Conservation (phyloP, 2,797 vertebrate species). For the Pitangus sulphuratus region DNA sequence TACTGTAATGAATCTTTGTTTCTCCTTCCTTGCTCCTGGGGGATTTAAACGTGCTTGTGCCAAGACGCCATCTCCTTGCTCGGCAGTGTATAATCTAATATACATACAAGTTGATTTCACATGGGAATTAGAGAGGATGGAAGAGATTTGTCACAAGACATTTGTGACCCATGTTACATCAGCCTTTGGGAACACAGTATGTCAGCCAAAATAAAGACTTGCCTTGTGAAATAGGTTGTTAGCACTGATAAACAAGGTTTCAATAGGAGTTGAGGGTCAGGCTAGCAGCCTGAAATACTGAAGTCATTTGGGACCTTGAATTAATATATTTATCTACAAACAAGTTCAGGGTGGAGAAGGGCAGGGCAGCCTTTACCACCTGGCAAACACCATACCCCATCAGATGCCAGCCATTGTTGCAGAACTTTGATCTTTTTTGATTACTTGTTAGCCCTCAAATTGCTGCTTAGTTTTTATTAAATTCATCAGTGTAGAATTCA, state of each 20-base stretch:
- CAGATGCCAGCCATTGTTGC: not conserved
- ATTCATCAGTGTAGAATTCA: not conserved
- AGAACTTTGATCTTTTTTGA: not conserved
- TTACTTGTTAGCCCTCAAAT: not conserved
- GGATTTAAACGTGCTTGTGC: not conserved
- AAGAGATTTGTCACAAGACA: slow-evolving; percentile 33
- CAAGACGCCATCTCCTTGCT: not conserved
- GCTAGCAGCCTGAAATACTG: not conserved
- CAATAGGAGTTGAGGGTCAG: not conserved
- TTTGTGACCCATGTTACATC: slow-evolving; percentile 20
- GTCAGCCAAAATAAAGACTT: slow-evolving; percentile 19
- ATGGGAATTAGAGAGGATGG: not conserved
- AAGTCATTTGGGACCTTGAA: not conserved
- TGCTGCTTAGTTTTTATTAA: not conserved
- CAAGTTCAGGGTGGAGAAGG: not conserved
- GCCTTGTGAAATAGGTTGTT: not conserved
- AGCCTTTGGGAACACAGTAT: slow-evolving; percentile 12
- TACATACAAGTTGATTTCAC: slow-evolving; percentile 21
- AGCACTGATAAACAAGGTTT: slow-evolving; percentile 19
- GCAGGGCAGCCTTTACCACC: not conserved
- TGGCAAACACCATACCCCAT: not conserved
- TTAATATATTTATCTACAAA: not conserved
- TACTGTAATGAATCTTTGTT: slow-evolving; percentile 56
- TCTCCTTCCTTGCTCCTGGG: slow-evolving; percentile 15
- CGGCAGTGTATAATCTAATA: not conserved